Evolutionary conservation across 1,140 invertebrate genomes (phyloP).

Genomic region (Catajapyx aquilonaris): DNA sequence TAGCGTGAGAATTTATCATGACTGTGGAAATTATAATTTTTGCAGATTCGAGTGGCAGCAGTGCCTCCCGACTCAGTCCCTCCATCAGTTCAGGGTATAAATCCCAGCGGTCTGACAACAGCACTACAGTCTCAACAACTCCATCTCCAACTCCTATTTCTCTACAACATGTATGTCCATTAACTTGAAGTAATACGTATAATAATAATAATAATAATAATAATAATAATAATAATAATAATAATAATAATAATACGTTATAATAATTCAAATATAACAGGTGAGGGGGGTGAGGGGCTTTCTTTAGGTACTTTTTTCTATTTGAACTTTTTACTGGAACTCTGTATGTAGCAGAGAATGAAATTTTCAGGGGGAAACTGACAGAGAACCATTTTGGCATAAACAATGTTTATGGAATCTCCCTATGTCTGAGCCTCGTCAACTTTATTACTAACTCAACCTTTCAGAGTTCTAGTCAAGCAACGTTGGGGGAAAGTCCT

Average conservation of each 20-base stretch:
- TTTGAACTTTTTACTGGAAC: too few species aligned
- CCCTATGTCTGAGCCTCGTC: not conserved
- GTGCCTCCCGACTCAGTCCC: constrained; percentile 47
- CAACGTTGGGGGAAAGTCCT: constrained; percentile 8
- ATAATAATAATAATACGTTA: not conserved
- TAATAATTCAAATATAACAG: not conserved
- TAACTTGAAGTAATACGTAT: constrained; percentile 10
- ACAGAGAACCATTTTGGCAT: not conserved
- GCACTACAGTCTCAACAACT: constrained; percentile 32
- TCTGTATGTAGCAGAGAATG: not conserved
- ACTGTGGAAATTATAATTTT: constrained; percentile 1
- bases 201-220: not conserved
- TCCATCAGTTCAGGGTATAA: constrained; percentile 60
- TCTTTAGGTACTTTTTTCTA: too few species aligned
- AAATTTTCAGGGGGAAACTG: not conserved
- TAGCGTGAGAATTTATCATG: constrained; percentile 1
- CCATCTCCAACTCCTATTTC: constrained; percentile 41
- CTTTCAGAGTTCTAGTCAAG: not conserved
- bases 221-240: not conserved
- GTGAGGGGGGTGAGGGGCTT: not conserved
- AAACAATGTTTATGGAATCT: not conserved
- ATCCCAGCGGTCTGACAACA: constrained; percentile 48
- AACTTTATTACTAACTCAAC: not conserved
- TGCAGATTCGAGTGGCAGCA: constrained; percentile 38
- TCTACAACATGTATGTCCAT: constrained; percentile 22